Percentiles rank a stretch among this genome's conserved stretches.
These are phyloP conservation scores for Phrynocephalus vlangalii DNA, from an alignment of 2,797 vertebrate species.

Conservation along the genomic window DNA sequence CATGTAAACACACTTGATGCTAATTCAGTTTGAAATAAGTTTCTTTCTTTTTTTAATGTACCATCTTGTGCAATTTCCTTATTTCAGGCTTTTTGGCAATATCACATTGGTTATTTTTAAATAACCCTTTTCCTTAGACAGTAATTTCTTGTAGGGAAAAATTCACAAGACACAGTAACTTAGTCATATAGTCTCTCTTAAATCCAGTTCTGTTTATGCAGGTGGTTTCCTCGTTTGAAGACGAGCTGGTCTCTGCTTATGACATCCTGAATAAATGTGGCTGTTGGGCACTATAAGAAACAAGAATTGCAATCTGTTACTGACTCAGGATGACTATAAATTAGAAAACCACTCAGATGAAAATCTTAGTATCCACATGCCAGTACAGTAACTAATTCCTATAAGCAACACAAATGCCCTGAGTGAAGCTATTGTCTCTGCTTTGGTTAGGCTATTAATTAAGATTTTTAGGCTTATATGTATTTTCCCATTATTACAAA, in stretches of 20 bases:
- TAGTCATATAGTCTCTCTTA: conserved; percentile 16
- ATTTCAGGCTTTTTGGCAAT: conserved; percentile 22
- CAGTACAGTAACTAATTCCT: neutral
- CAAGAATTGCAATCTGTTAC: conserved; percentile 2
- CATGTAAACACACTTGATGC: conserved; percentile 36
- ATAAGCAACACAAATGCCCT: neutral
- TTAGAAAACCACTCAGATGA: conserved; percentile 25
- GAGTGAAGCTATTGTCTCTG: conserved; percentile 2
- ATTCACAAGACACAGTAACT: neutral
- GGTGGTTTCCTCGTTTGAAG: conserved; percentile 35
- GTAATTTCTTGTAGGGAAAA: conserved; percentile 17
- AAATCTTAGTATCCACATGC: neutral
- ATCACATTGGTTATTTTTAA: conserved; percentile 2
- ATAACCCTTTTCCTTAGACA: conserved; percentile 18
- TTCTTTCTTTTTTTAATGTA: neutral
- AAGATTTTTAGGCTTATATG: conserved; percentile 22
- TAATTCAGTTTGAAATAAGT: neutral
- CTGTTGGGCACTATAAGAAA: neutral
- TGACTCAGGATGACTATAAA: neutral
- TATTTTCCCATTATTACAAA: neutral
- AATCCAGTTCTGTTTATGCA: conserved; percentile 34
- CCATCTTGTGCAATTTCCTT: conserved; percentile 4
- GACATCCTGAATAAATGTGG: conserved; percentile 1
- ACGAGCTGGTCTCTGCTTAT: conserved; percentile 20
- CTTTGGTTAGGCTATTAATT: conserved; percentile 42